Conservation (phyloP, 1,140 invertebrate genomes). For the Ectropis grisescens region DNA sequence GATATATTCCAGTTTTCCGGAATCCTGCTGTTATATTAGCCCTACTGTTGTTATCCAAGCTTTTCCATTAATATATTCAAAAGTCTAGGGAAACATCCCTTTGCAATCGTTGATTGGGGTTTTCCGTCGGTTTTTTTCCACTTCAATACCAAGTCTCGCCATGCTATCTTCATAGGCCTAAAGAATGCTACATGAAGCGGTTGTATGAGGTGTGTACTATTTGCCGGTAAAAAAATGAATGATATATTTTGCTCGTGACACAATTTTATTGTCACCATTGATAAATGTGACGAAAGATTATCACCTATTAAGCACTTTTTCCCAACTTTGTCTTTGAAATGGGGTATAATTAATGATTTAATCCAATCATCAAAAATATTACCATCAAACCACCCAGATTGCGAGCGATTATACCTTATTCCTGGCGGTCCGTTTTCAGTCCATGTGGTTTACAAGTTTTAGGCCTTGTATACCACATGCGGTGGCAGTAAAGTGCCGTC, state of each 20-base stretch:
- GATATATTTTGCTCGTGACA: slow-evolving; percentile 3
- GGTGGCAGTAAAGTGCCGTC: slow-evolving; percentile 17
- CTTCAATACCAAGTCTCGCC: slow-evolving; percentile 3
- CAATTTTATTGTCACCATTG: slow-evolving; percentile 7
- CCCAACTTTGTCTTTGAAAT: slow-evolving; percentile 20
- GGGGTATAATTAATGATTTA: slow-evolving; percentile 17
- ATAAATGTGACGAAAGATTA: slow-evolving; percentile 16
- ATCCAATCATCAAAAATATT: slow-evolving; percentile 32
- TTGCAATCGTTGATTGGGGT: slow-evolving; percentile 6
- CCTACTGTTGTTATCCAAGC: slow-evolving; percentile 3
- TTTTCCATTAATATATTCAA: slow-evolving; percentile 5
- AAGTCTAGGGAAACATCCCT: slow-evolving; percentile 7
- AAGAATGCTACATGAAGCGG: slow-evolving; percentile 9
- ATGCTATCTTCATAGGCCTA: slow-evolving; percentile 5
- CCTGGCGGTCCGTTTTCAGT: slow-evolving; percentile 18
- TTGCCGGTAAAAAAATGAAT: slow-evolving; percentile 8
- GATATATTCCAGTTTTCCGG: slow-evolving; percentile 9
- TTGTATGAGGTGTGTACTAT: slow-evolving; percentile 7
- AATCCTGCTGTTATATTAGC: slow-evolving; percentile 11
- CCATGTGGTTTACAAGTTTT: slow-evolving; percentile 15
- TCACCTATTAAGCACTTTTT: slow-evolving; percentile 37
- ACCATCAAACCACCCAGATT: slow-evolving; percentile 33
- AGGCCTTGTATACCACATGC: not conserved
- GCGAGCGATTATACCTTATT: slow-evolving; percentile 3
- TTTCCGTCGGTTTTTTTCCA: slow-evolving; percentile 13